Percentiles rank a stretch among this genome's conserved stretches.
These are phyloP conservation scores for Oreortyx pictus DNA, from an alignment of 2,797 vertebrate species.

Conservation along the genomic window DNA sequence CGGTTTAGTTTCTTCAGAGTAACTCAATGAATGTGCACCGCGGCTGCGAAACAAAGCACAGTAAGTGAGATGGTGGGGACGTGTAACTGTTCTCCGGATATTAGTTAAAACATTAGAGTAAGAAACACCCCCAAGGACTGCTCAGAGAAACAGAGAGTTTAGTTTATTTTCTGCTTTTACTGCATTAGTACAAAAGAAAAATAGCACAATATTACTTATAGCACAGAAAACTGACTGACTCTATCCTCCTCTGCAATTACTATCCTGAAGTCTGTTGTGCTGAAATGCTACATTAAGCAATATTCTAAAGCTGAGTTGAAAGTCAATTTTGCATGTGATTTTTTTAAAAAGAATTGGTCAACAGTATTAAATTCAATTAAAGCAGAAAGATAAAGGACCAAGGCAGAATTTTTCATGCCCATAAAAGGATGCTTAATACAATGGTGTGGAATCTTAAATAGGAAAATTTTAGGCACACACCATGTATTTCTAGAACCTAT, in stretches of 20 bases:
- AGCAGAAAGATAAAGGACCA: slow-evolving; percentile 14
- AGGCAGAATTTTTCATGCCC: slow-evolving; percentile 12
- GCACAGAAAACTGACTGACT: neutral
- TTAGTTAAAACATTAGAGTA: neutral
- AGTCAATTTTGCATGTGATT: neutral
- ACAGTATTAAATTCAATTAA: slow-evolving; percentile 53
- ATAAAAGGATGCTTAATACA: neutral
- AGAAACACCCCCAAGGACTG: neutral
- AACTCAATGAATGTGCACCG: neutral
- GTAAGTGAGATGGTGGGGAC: neutral
- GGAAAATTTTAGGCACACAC: neutral
- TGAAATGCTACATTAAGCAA: slow-evolving; percentile 36
- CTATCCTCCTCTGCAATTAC: slow-evolving; percentile 31
- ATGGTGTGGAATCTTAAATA: neutral
- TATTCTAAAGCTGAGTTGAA: slow-evolving; percentile 21
- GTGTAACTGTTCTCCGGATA: neutral
- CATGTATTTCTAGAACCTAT: neutral
- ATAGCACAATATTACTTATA: neutral
- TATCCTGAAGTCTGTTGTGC: slow-evolving; percentile 26
- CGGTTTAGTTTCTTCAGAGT: neutral
- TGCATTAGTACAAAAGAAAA: neutral
- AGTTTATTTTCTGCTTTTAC: neutral
- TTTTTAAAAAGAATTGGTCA: slow-evolving; percentile 2
- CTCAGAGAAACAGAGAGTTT: neutral
- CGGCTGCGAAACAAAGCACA: neutral